phyloP scores from a whole-genome alignment of 2,888 invertebrate genomes.

The Oeneis ivallda region DNA sequence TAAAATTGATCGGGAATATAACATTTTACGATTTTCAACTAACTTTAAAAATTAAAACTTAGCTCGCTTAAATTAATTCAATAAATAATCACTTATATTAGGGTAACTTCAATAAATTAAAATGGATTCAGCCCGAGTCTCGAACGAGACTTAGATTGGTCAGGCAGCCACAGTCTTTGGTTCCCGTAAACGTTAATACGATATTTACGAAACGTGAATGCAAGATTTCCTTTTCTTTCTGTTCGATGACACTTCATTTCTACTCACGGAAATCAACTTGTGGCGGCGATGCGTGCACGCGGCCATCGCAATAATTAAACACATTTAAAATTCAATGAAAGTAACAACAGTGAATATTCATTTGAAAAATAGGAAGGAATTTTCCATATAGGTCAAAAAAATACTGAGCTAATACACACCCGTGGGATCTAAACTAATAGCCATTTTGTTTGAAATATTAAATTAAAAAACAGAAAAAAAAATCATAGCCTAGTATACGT shows the following conservation, averaged over 20 bases:
- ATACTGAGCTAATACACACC: slow-evolving; percentile 57
- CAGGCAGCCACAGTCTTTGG: slow-evolving; percentile 76
- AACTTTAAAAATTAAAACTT: slow-evolving; percentile 48
- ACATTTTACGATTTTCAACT: slow-evolving; percentile 50
- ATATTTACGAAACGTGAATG: slow-evolving; percentile 33
- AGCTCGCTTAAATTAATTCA: slow-evolving; percentile 64
- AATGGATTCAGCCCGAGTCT: slow-evolving; percentile 56
- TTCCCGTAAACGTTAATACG: slow-evolving; percentile 65
- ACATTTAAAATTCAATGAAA: slow-evolving; percentile 37
- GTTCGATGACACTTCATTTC: slow-evolving; percentile 69
- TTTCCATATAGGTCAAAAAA: slow-evolving; percentile 28
- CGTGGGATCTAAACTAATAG: slow-evolving; percentile 63
- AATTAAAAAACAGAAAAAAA: slow-evolving; percentile 43
- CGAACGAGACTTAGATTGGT: slow-evolving; percentile 56
- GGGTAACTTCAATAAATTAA: slow-evolving; percentile 80
- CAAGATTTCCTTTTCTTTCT: slow-evolving; percentile 68
- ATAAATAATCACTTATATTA: slow-evolving; percentile 77
- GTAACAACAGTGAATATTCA: slow-evolving; percentile 41
- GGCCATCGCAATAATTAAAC: slow-evolving; percentile 48
- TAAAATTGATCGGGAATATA: slow-evolving; percentile 32
- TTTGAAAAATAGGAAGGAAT: slow-evolving; percentile 31
- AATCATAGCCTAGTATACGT: slow-evolving; percentile 48
- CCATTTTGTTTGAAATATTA: slow-evolving; percentile 52
- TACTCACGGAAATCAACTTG: slow-evolving; percentile 67
- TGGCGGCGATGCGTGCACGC: slow-evolving; percentile 51